Percentiles rank a stretch among this genome's conserved stretches.
These are phyloP conservation scores for Ptilorrhoa leucosticta DNA, from an alignment of 2,113 vertebrate genomes.

Conservation along the genomic window DNA sequence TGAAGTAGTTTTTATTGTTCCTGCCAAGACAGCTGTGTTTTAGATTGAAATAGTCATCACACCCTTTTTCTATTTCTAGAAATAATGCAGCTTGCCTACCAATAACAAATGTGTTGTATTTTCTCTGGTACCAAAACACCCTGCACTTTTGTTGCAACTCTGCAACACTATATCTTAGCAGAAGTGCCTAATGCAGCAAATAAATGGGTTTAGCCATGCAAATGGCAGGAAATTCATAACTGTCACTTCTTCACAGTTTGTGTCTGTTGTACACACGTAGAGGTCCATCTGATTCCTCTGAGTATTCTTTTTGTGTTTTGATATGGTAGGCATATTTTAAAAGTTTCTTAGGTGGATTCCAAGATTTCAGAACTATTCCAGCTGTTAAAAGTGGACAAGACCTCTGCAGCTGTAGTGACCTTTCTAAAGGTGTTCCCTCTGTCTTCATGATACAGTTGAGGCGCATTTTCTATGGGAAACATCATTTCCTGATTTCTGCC, in stretches of 20 bases:
- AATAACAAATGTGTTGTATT: slow-evolving; percentile 15
- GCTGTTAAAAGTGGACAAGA: background rate
- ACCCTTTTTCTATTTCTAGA: slow-evolving; percentile 48
- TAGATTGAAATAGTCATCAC: slow-evolving; percentile 16
- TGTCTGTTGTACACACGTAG: background rate
- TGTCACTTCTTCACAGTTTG: background rate
- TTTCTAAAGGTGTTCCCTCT: background rate
- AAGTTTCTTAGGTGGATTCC: background rate
- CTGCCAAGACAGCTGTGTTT: slow-evolving; percentile 28
- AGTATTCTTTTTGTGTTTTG: background rate
- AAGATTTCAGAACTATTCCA: background rate
- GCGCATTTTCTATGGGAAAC: background rate
- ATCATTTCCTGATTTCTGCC: background rate
- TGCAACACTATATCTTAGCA: background rate
- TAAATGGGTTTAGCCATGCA: background rate
- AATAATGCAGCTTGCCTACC: slow-evolving; percentile 38
- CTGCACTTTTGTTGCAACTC: background rate
- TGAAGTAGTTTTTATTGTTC: slow-evolving; percentile 36
- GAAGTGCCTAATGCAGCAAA: background rate
- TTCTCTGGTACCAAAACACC: background rate
- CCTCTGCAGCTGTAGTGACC: background rate
- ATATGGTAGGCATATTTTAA: background rate
- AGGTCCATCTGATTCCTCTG: background rate
- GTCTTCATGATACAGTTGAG: background rate
- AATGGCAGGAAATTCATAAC: background rate